Evolutionary conservation across 2,113 vertebrate genomes (phyloP).

Genomic region (Nematolebias whitei): DNA sequence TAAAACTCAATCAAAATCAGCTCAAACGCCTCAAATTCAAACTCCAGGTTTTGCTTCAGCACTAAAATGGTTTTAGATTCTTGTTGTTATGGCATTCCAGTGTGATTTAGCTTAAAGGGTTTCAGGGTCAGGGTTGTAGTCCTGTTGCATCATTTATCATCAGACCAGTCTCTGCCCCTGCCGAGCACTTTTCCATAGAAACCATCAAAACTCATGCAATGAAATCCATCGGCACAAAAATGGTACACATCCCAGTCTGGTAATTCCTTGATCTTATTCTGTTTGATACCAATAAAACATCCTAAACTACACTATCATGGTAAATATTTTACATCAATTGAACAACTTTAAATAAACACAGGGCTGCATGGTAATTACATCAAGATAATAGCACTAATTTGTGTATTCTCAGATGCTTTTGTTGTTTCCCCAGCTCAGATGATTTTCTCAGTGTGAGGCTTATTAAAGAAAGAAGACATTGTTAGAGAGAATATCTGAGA

Average conservation of each 20-base stretch:
- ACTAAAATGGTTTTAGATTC: conserved; percentile 21
- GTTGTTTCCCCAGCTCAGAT: conserved; percentile 74
- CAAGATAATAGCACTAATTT: conserved; percentile 77
- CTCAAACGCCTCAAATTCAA: conserved; percentile 18
- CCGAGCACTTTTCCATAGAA: conserved; percentile 19
- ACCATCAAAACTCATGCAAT: conserved; percentile 11
- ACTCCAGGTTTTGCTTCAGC: neutral
- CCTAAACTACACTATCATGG: conserved; percentile 58
- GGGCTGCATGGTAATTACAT: conserved; percentile 71
- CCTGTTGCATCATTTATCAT: conserved; percentile 35
- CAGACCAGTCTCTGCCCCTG: conserved; percentile 24
- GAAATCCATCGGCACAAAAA: conserved; percentile 23
- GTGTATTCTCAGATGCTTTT: conserved; percentile 76
- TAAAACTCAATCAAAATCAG: conserved; percentile 8
- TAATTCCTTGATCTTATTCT: conserved; percentile 57
- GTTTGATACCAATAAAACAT: conserved; percentile 54
- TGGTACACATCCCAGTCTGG: conserved; percentile 25
- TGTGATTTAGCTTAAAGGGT: conserved; percentile 9
- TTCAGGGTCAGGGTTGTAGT: conserved; percentile 23
- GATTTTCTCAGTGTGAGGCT: conserved; percentile 77
- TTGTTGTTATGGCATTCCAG: conserved; percentile 25
- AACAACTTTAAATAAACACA: conserved; percentile 76
- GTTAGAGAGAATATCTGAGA: conserved; percentile 77
- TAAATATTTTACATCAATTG: conserved; percentile 75
- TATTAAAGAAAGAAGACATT: conserved; percentile 77